phyloP scores from a whole-genome alignment of 2,888 invertebrate genomes.

The Perizoma affinitatum region DNA sequence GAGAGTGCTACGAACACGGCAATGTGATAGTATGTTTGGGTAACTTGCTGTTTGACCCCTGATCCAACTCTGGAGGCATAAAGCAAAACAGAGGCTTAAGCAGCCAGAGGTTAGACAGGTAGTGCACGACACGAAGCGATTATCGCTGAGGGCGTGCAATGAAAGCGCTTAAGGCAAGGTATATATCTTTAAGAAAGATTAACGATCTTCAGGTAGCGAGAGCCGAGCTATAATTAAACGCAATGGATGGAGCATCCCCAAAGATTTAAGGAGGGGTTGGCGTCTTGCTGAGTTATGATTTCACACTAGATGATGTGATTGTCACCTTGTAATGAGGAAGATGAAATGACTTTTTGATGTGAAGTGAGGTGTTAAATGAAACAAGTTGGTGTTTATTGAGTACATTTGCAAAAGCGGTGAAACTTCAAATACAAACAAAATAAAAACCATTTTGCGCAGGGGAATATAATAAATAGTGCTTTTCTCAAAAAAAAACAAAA shows the following conservation, averaged over 20 bases:
- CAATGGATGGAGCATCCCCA: slow-evolving; percentile 79
- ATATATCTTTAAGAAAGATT: slow-evolving; percentile 84
- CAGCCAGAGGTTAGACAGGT: slow-evolving; percentile 46
- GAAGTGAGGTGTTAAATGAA: slow-evolving; percentile 29
- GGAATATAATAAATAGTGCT: no score
- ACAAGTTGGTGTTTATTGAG: no score
- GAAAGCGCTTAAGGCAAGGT: slow-evolving; percentile 67
- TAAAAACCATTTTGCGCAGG: no score
- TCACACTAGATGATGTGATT: slow-evolving; percentile 76
- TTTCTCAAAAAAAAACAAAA: no score
- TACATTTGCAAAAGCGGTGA: no score
- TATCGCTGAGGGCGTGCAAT: slow-evolving; percentile 63
- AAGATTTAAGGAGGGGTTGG: slow-evolving; percentile 79
- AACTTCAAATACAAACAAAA: no score
- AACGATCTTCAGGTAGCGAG: slow-evolving; percentile 80
- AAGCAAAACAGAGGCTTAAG: slow-evolving; percentile 54
- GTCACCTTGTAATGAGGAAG: slow-evolving; percentile 72
- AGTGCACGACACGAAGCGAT: slow-evolving; percentile 71
- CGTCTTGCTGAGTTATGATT: slow-evolving; percentile 82
- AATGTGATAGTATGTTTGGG: slow-evolving; percentile 3
- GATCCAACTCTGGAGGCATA: slow-evolving; percentile 45
- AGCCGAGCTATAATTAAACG: slow-evolving; percentile 81
- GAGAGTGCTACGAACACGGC: slow-evolving; percentile 12
- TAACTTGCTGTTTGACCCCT: slow-evolving; percentile 17
- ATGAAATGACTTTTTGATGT: slow-evolving; percentile 63